Conservation (phyloP, 2,113 vertebrate genomes). For the Hippopotamus amphibius region DNA sequence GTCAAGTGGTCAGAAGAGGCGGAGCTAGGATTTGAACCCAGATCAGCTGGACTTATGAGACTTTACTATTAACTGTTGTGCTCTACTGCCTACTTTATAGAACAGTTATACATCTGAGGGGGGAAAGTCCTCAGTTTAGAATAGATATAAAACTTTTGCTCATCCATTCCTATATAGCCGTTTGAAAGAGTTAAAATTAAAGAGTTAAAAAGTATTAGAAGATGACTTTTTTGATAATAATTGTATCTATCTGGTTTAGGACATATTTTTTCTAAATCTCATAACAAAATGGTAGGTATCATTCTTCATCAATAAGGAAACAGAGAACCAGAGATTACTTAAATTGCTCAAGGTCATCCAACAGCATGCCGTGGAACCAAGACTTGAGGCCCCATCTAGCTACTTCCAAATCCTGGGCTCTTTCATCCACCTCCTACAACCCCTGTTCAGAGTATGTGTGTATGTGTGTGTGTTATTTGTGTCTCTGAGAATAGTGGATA, state of each 20-base stretch:
- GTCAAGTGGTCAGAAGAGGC: neutral
- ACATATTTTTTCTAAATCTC: neutral
- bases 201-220: neutral
- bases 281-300: slow-evolving; percentile 33
- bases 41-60: neutral
- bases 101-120: neutral
- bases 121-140: neutral
- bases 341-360: neutral
- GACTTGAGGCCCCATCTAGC: neutral
- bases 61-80: neutral
- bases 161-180: neutral
- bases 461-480: neutral
- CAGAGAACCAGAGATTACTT: slow-evolving; percentile 4
- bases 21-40: neutral
- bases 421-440: neutral
- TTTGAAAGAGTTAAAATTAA: slow-evolving; percentile 37
- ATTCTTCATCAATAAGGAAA: neutral
- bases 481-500: neutral
- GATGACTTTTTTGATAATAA: neutral
- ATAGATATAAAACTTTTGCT: slow-evolving; percentile 9
- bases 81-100: neutral
- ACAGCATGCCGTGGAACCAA: neutral
- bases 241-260: neutral
- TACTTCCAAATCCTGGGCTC: neutral
- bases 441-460: neutral